Percentiles rank a stretch among this genome's conserved stretches.
phyloP scores from a whole-genome alignment of 2,888 invertebrate genomes.

The Melangyna quadrimaculata region DNA sequence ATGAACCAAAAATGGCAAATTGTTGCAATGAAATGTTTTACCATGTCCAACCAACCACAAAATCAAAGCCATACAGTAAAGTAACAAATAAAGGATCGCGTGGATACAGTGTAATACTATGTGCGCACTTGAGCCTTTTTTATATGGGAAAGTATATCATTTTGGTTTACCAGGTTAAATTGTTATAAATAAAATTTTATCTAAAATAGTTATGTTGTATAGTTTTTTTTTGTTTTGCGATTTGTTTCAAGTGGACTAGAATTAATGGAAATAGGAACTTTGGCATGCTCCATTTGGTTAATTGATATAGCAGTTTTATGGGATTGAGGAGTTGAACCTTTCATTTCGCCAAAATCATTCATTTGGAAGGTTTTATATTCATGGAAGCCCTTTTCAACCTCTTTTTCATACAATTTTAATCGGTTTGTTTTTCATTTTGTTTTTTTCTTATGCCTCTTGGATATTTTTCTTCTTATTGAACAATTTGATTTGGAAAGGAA shows the following conservation, averaged over 20 bases:
- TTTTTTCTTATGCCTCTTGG: background rate
- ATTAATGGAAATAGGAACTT: conserved; percentile 1
- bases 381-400: background rate
- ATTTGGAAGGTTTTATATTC: background rate
- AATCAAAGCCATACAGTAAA: conserved; percentile 10
- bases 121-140: background rate
- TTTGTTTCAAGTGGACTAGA: background rate
- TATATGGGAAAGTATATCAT: background rate
- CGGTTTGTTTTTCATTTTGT: background rate
- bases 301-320: background rate
- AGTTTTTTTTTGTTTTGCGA: background rate
- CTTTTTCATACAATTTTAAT: background rate
- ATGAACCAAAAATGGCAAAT: conserved; percentile 48
- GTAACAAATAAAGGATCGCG: conserved; percentile 5
- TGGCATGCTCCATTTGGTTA: background rate
- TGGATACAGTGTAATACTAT: background rate
- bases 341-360: background rate
- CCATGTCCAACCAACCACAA: conserved; percentile 18
- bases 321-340: background rate
- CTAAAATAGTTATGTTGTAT: background rate
- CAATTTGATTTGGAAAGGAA: background rate
- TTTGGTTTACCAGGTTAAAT: conserved; percentile 6
- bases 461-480: background rate
- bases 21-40: conserved; percentile 41
- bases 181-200: conserved; percentile 14